Conservation (phyloP, 2,113 vertebrate species). For the Campylomormyrus tamandua region DNA sequence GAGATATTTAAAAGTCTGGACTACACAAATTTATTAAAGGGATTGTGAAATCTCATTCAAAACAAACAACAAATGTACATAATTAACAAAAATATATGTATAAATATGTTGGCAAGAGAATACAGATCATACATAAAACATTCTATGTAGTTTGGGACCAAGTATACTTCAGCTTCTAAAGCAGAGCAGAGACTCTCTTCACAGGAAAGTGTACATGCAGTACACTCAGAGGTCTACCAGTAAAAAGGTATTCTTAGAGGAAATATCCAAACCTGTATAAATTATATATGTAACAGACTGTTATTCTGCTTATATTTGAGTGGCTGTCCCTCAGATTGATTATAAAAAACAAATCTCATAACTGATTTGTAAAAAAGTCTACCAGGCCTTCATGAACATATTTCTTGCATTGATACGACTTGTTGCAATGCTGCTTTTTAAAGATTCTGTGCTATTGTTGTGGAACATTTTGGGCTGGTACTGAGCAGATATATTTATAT, state of each 20-base stretch:
- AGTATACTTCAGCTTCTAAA: background rate
- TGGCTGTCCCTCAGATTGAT: background rate
- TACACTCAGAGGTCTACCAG: background rate
- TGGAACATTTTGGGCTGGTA: slow-evolving; percentile 33
- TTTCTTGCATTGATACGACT: background rate
- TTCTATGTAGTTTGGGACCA: background rate
- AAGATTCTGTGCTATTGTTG: background rate
- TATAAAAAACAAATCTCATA: background rate
- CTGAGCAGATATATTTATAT: slow-evolving; percentile 53
- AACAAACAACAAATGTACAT: background rate
- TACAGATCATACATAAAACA: background rate
- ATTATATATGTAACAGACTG: background rate
- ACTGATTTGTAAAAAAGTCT: background rate
- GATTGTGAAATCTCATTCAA: background rate
- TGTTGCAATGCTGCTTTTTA: background rate
- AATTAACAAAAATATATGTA: slow-evolving; percentile 9
- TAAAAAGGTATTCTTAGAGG: background rate
- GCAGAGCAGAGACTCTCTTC: background rate
- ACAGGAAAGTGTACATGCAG: background rate
- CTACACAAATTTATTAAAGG: background rate
- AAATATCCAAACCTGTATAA: background rate
- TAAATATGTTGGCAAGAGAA: background rate
- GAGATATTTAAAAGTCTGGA: background rate
- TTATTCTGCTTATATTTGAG: background rate
- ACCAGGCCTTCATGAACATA: too few species aligned